Percentiles rank a stretch among this genome's conserved stretches.
These are phyloP conservation scores for Chanos chanos DNA, from an alignment of 2,797 vertebrate species.

Conservation along the genomic window DNA sequence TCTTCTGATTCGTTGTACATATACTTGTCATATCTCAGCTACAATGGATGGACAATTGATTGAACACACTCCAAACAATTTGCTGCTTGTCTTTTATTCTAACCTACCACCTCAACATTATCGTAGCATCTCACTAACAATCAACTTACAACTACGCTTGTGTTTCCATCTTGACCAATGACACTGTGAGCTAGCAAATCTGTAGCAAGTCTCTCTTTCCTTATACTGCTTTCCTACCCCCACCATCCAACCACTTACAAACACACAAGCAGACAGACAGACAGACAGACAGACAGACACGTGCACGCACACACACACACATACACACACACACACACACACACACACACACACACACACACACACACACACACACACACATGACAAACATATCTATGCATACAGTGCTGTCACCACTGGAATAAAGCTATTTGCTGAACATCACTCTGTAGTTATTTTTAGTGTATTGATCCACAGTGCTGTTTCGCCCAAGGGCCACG, in stretches of 20 bases:
- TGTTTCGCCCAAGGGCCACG: slow-evolving; percentile 45
- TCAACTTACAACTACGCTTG: too few relatives aligned
- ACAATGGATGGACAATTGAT: too few relatives aligned
- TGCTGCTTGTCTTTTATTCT: too few relatives aligned
- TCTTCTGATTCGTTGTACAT: too few relatives aligned
- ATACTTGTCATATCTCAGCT: too few relatives aligned
- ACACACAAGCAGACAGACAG: not conserved
- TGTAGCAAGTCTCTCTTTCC: too few relatives aligned
- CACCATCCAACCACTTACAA: not conserved
- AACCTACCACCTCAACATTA: too few relatives aligned
- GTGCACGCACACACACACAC: not conserved
- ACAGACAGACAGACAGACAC: not conserved
- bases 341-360: slow-evolving; percentile 18
- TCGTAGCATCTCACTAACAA: too few relatives aligned
- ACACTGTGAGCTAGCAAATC: too few relatives aligned
- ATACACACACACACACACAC: slow-evolving; percentile 8
- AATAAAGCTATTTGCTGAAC: slow-evolving; percentile 36
- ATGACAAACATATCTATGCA: not conserved
- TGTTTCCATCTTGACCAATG: too few relatives aligned
- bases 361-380: not conserved
- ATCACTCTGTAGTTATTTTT: slow-evolving; percentile 60
- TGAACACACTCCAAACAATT: too few relatives aligned
- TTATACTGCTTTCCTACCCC: too few relatives aligned
- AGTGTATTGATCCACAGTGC: slow-evolving; percentile 63
- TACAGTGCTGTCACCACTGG: slow-evolving; percentile 19